Conservation (phyloP, 1,140 invertebrate genomes). For the Lasioglossum albipes region DNA sequence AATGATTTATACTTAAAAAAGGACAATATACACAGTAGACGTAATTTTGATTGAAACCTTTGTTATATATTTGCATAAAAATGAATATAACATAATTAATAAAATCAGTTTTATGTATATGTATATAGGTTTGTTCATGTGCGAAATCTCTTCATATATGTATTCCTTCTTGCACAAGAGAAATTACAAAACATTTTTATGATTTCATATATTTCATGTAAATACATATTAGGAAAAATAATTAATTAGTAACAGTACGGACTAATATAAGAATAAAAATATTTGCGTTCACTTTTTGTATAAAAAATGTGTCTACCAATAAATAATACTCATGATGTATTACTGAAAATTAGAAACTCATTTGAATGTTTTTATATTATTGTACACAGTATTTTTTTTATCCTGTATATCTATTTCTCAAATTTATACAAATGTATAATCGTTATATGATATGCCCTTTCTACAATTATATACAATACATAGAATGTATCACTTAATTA, state of each 20-base stretch:
- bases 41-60: background rate
- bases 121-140: background rate
- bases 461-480: constrained; percentile 45
- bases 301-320: constrained; percentile 11
- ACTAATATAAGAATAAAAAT: background rate
- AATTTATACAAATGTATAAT: constrained; percentile 41
- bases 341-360: constrained; percentile 14
- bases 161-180: background rate
- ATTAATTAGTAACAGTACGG: background rate
- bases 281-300: constrained; percentile 12
- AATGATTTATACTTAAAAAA: background rate
- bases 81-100: background rate
- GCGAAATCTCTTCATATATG: background rate
- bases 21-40: background rate
- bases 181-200: background rate
- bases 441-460: constrained; percentile 34
- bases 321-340: constrained; percentile 13
- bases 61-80: background rate
- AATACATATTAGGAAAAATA: background rate
- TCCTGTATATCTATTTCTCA: background rate
- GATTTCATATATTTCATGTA: background rate
- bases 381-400: constrained; percentile 10
- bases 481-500: constrained; percentile 21
- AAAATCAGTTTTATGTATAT: background rate
- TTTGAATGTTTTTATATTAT: background rate